Percentiles rank a stretch among this genome's conserved stretches.
Conservation (phyloP, 2,888 invertebrate species). For the Frankliniella fusca region DNA sequence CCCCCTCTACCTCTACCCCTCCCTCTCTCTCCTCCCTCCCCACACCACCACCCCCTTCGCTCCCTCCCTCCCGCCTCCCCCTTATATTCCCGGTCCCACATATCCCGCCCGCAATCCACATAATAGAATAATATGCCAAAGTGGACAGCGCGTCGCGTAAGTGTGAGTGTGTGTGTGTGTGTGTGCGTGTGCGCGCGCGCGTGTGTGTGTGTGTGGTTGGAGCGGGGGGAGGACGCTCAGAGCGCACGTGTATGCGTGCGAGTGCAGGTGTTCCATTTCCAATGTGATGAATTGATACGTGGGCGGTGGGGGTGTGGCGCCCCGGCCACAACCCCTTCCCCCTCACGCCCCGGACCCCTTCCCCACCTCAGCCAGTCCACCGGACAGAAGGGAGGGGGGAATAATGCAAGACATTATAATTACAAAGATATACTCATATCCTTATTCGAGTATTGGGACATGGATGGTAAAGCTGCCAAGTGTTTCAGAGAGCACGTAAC, state of each 20-base stretch:
- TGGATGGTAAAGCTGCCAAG: too few relatives aligned
- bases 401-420: too few relatives aligned
- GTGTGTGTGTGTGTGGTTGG: slow-evolving; percentile 3
- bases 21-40: background rate
- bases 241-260: background rate
- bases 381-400: too few relatives aligned
- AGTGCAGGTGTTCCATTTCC: slow-evolving; percentile 23
- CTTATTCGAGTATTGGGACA: too few relatives aligned
- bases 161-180: background rate
- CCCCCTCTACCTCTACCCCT: background rate
- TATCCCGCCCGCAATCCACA: slow-evolving; percentile 2
- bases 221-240: too few relatives aligned
- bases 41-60: background rate
- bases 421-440: too few relatives aligned
- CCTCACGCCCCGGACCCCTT: background rate
- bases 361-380: background rate
- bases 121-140: slow-evolving; percentile 21
- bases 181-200: background rate
- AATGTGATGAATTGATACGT: slow-evolving; percentile 23
- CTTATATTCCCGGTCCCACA: background rate
- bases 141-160: background rate
- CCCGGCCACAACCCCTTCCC: background rate
- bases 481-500: too few relatives aligned
- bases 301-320: background rate
- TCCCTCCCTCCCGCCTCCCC: background rate